Conservation (phyloP, 2,888 invertebrate species). For the Oscheius sp. region DNA sequence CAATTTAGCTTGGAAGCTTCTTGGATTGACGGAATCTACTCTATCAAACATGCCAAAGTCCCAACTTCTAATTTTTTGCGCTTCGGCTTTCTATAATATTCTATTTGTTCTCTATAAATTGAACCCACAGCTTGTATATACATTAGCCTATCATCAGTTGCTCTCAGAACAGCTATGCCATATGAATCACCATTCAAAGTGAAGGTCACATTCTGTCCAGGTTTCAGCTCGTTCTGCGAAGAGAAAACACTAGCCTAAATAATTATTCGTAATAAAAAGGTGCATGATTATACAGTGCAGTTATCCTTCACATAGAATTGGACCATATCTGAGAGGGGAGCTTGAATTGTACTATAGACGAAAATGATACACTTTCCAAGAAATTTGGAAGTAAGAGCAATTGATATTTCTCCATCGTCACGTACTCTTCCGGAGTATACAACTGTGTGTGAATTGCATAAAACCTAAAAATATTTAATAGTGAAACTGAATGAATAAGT, state of each 20-base stretch:
- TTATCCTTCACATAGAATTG: constrained; percentile 43
- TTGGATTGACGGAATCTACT: not conserved
- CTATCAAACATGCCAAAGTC: constrained; percentile 25
- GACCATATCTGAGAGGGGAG: constrained; percentile 35
- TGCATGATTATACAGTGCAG: constrained; percentile 29
- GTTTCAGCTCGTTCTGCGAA: constrained; percentile 22
- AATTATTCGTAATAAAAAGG: not conserved
- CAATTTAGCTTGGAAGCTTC: constrained; percentile 16
- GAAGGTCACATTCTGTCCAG: constrained; percentile 35
- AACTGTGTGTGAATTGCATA: constrained; percentile 37
- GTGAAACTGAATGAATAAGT: too few species aligned
- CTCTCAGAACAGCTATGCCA: constrained; percentile 32
- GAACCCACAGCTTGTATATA: constrained; percentile 35
- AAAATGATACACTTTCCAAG: constrained; percentile 41
- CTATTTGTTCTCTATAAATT: not conserved
- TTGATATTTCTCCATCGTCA: constrained; percentile 24
- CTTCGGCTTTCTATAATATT: constrained; percentile 6
- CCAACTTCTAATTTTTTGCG: constrained; percentile 26
- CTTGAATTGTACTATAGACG: constrained; percentile 32
- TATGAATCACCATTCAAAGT: constrained; percentile 30
- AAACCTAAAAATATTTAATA: constrained; percentile 30
- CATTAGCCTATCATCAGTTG: constrained; percentile 51
- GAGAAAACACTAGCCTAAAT: constrained; percentile 23
- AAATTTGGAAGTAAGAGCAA: constrained; percentile 32
- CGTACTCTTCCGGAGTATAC: constrained; percentile 27